A percentile compares a stretch with the other conserved stretches of the same genome.
Conservation (phyloP, 2,888 invertebrate species). For the Deilephila porcellus region DNA sequence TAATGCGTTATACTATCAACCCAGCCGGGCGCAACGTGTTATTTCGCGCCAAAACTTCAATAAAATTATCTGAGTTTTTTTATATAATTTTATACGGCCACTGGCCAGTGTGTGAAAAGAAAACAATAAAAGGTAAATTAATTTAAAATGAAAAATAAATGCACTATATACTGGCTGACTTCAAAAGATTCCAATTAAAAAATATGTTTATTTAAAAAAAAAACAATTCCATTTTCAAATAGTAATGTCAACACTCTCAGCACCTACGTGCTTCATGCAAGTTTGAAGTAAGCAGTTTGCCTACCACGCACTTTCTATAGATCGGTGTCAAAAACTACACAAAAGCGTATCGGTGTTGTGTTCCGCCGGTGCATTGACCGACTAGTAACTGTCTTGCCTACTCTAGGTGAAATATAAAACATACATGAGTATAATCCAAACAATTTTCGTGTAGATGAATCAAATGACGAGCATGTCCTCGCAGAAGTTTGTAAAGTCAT, state of each 20-base stretch:
- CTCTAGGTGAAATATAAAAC: slow-evolving; percentile 41
- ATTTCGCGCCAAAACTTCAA: no score
- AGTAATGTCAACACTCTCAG: no score
- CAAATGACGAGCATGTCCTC: slow-evolving; percentile 42
- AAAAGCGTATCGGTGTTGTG: slow-evolving; percentile 42
- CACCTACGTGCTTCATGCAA: slow-evolving; percentile 32
- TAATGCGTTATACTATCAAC: not conserved
- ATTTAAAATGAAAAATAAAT: not conserved
- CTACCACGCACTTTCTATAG: slow-evolving; percentile 39
- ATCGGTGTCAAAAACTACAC: slow-evolving; percentile 48
- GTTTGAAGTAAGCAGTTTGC: slow-evolving; percentile 37
- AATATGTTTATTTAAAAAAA: not conserved
- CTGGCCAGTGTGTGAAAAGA: no score
- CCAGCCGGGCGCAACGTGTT: no score
- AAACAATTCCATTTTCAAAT: not conserved
- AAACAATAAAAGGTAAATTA: not conserved
- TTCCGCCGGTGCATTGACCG: slow-evolving; percentile 55
- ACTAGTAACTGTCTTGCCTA: slow-evolving; percentile 44
- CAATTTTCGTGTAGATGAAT: slow-evolving; percentile 50
- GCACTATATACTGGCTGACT: no score
- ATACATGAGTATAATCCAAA: slow-evolving; percentile 49
- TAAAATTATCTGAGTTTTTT: no score
- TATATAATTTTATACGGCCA: no score
- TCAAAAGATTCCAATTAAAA: not conserved
- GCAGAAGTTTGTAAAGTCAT: slow-evolving; percentile 13